Evolutionary conservation across 2,113 vertebrate species (phyloP), one percentile per base, ranked within the genome.

Genomic region (Conger conger): DNA sequence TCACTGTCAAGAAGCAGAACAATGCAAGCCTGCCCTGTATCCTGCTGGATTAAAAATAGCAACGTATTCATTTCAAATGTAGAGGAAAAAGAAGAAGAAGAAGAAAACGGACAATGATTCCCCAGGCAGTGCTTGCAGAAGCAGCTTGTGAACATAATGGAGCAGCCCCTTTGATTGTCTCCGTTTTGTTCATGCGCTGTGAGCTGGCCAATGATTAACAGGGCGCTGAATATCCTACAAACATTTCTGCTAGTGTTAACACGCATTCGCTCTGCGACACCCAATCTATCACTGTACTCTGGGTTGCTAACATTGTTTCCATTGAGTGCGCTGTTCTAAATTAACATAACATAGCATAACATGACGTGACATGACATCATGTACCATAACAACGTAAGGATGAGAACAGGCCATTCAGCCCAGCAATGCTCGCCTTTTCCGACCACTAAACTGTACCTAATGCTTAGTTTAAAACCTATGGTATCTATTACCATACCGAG

Each of bases 1-100:
- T 42, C 79, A 50, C 36, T 37, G 76, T 37, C 76, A 30, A 78
- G 20, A 78, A 78, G 76, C 76, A 78, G 76, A 78, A 78, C 76
- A 78, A 78, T 78, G 17, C 76, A 36, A 36, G 20, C 36, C 30
- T 78, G 18, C 76, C 18, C 36, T 38, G 20, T 38, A 7, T 37
- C 76, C 33, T 37, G 76, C 17, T 37, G 16, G 33, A 30, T 63
- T 78, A 78, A 78, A 38, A 78, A 78, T 73, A n/a, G 36, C 76
- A 38, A 15, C 15, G 37, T 9, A 38, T 78, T 38, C 76, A 38
- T 37, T 37, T 20, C 37, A 78, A 36, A 78, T 78, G 16, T 5
- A n/a, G n/a, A n/a, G n/a, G n/a, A 78, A 36, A 76, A 35, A 35
- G 18, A 76, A 1, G 16, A 35, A 76, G 1, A 60, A 60, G 27